Evolutionary conservation across 2,797 vertebrate genomes (phyloP).

Genomic region (Lepidocolaptes lacrymiger): DNA sequence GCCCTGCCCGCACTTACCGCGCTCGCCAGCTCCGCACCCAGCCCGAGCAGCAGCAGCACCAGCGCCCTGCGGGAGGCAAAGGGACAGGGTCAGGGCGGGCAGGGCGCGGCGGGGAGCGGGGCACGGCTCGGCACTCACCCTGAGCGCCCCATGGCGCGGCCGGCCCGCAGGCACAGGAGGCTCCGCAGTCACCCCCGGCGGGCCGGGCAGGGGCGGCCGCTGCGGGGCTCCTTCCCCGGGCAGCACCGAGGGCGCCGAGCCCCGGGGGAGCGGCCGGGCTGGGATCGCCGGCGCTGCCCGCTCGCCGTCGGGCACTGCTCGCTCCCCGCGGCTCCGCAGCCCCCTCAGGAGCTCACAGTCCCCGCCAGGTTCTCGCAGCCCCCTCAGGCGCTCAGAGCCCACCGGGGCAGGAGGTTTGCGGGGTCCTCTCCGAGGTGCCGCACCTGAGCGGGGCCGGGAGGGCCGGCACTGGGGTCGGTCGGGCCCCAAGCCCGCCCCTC

Average conservation of each 20-base stretch:
- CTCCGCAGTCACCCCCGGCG: neutral
- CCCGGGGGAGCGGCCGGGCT: neutral
- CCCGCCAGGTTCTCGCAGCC: neutral
- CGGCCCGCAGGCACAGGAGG: neutral
- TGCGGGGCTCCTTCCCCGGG: neutral
- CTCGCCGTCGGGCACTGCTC: neutral
- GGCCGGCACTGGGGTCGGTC: neutral
- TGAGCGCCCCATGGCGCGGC: conserved; percentile 6
- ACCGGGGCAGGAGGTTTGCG: neutral
- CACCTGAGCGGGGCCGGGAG: neutral
- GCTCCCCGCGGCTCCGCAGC: neutral
- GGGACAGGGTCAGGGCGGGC: neutral
- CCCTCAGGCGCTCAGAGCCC: neutral
- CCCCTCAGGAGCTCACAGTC: no score
- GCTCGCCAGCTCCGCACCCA: conserved; percentile 33
- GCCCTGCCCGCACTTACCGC: conserved; percentile 50
- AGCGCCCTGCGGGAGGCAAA: conserved; percentile 42
- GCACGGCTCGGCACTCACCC: conserved; percentile 27
- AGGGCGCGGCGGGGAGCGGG: neutral
- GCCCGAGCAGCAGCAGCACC: conserved; percentile 24
- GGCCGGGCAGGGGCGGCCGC: neutral
- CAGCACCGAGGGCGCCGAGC: no score
- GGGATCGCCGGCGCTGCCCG: neutral
- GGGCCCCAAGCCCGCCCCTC: neutral
- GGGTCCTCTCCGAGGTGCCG: neutral